A percentile compares a stretch with the other conserved stretches of the same genome.
Evolutionary conservation across 2,888 invertebrate genomes (phyloP).

Genomic region (Hoplodrina ambigua): DNA sequence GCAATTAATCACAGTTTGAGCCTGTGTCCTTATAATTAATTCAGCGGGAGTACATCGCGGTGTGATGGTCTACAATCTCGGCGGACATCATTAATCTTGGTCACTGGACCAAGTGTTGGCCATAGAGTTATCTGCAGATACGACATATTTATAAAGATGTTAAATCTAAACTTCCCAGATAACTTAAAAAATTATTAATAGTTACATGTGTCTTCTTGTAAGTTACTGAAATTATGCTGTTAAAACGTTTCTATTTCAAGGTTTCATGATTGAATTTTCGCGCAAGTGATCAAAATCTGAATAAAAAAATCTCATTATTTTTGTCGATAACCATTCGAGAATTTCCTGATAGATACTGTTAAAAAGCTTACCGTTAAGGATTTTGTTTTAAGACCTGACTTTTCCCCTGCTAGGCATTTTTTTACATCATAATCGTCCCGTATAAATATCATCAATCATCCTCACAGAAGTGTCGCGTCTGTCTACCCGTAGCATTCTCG

Average conservation of each 20-base stretch:
- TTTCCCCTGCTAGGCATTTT: not conserved
- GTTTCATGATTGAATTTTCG: too few relatives aligned
- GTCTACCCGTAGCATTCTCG: not conserved
- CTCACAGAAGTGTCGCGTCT: constrained; percentile 25
- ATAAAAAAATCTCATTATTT: too few relatives aligned
- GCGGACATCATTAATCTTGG: constrained; percentile 64
- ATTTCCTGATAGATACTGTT: too few relatives aligned
- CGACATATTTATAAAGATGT: constrained; percentile 3
- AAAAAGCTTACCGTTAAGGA: too few relatives aligned
- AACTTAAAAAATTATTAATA: too few relatives aligned
- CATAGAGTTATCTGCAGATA: constrained; percentile 49
- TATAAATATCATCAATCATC: too few relatives aligned
- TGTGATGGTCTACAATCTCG: constrained; percentile 55
- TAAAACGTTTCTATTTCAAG: too few relatives aligned
- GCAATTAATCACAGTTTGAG: constrained; percentile 62
- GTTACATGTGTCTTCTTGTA: too few relatives aligned
- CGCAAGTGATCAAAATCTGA: too few relatives aligned
- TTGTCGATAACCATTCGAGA: too few relatives aligned
- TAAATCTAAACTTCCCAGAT: not conserved
- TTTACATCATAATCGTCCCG: not conserved
- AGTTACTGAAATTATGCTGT: too few relatives aligned
- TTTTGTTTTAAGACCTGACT: not conserved
- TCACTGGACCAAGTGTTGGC: constrained; percentile 43
- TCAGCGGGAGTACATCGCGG: constrained; percentile 47
- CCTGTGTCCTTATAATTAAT: constrained; percentile 61